phyloP scores from a whole-genome alignment of 2,888 invertebrate species.

The Pachliopta kotzebuea region DNA sequence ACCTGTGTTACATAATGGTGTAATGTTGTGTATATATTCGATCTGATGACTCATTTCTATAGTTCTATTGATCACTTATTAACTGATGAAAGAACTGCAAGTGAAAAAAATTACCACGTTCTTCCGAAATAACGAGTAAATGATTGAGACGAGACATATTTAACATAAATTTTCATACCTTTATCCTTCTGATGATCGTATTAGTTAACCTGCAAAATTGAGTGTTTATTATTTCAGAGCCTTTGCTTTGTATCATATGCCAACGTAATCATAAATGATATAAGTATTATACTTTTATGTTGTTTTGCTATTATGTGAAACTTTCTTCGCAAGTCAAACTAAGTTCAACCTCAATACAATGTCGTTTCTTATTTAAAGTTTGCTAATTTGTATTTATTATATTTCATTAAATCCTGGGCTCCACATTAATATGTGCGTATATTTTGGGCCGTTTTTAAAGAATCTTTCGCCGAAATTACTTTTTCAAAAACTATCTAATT shows the following conservation, averaged over 20 bases:
- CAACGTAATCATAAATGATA: too few relatives aligned
- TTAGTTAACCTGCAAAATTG: background rate
- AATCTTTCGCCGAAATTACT: conserved; percentile 39
- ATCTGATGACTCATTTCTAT: background rate
- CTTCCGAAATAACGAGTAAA: background rate
- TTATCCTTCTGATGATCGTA: background rate
- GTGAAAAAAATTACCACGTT: background rate
- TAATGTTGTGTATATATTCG: too few relatives aligned
- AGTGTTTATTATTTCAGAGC: background rate
- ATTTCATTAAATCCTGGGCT: too few relatives aligned
- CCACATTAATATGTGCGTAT: too few relatives aligned
- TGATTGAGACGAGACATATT: background rate
- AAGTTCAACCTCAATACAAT: background rate
- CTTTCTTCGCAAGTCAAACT: background rate
- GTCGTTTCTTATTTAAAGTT: too few relatives aligned
- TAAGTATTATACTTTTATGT: too few relatives aligned
- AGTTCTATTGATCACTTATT: background rate
- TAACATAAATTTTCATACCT: too few relatives aligned
- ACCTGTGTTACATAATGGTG: background rate
- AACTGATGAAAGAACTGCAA: background rate
- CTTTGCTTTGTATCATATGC: too few relatives aligned
- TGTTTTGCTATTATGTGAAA: too few relatives aligned
- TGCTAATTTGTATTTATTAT: too few relatives aligned
- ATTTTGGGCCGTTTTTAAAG: too few relatives aligned
- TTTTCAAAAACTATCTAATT: conserved; percentile 41